Percentiles rank a stretch among this genome's conserved stretches.
Evolutionary conservation across 2,888 invertebrate species (phyloP).

Genomic region (Dynastes tityus): DNA sequence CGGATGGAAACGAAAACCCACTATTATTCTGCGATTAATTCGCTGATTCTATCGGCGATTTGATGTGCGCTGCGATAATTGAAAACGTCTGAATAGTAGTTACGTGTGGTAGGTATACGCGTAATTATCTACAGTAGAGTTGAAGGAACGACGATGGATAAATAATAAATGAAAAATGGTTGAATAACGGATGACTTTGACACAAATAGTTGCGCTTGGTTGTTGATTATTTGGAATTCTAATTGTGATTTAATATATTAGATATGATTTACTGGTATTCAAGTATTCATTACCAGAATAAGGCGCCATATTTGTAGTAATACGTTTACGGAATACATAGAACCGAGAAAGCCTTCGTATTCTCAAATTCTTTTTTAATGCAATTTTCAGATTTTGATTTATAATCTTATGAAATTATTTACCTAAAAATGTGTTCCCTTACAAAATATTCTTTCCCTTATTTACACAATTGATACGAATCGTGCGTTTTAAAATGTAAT

Average conservation of each 20-base stretch:
- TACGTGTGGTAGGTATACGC: neutral
- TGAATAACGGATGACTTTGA: conserved; percentile 31
- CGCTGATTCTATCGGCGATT: too few relatives aligned
- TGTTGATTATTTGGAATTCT: conserved; percentile 32
- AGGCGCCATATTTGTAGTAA: too few relatives aligned
- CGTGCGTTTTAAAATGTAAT: too few relatives aligned
- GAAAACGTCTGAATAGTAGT: conserved; percentile 5
- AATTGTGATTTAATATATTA: conserved; percentile 7
- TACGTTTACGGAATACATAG: too few relatives aligned
- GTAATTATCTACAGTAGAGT: conserved; percentile 4
- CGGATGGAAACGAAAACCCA: conserved; percentile 11
- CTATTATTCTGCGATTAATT: conserved; percentile 19
- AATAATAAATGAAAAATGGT: conserved; percentile 5
- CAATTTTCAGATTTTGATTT: too few relatives aligned
- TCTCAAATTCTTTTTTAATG: too few relatives aligned
- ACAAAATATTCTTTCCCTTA: too few relatives aligned
- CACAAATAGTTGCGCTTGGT: conserved; percentile 12
- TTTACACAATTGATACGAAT: too few relatives aligned
- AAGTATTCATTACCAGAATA: conserved; percentile 2
- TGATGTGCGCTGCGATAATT: neutral
- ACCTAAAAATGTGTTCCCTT: too few relatives aligned
- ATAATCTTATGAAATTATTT: too few relatives aligned
- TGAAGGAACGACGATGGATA: conserved; percentile 6
- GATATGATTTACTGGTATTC: conserved; percentile 17
- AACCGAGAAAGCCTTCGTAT: too few relatives aligned